A percentile compares a stretch with the other conserved stretches of the same genome.
Conservation (phyloP, 92 coral and sea anemone genomes). For the Zoanthus sociatus region DNA sequence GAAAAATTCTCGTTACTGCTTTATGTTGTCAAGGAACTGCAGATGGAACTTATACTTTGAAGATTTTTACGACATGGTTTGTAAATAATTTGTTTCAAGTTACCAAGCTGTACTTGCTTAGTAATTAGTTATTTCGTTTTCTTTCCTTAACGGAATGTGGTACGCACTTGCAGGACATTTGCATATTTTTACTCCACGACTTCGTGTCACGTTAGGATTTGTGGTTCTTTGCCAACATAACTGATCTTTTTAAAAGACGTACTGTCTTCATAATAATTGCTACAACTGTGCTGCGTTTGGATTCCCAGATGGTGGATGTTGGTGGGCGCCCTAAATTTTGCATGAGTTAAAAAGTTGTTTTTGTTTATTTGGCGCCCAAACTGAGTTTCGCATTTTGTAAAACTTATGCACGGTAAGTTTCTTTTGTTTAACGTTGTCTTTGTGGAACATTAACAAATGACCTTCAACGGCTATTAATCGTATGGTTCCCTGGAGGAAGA, state of each 20-base stretch:
- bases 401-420: neutral
- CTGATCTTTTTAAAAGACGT: neutral
- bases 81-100: conserved; percentile 6
- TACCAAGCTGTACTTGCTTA: neutral
- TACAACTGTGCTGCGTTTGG: conserved; percentile 1
- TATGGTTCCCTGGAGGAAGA: conserved; percentile 41
- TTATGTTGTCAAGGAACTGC: neutral
- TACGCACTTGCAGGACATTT: neutral
- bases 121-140: neutral
- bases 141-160: neutral
- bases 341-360: neutral
- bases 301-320: conserved; percentile 13
- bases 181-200: neutral
- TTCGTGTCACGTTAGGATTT: conserved; percentile 1
- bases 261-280: neutral
- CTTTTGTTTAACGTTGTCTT: neutral
- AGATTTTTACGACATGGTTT: neutral
- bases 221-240: conserved; percentile 1
- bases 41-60: neutral
- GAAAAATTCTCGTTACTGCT: neutral
- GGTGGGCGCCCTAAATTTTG: conserved; percentile 16
- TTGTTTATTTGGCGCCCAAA: conserved; percentile 44
- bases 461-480: neutral
- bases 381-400: neutral
- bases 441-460: conserved; percentile 31